Evolutionary conservation across 2,888 invertebrate species (phyloP).

Genomic region (Rotaria sp.): DNA sequence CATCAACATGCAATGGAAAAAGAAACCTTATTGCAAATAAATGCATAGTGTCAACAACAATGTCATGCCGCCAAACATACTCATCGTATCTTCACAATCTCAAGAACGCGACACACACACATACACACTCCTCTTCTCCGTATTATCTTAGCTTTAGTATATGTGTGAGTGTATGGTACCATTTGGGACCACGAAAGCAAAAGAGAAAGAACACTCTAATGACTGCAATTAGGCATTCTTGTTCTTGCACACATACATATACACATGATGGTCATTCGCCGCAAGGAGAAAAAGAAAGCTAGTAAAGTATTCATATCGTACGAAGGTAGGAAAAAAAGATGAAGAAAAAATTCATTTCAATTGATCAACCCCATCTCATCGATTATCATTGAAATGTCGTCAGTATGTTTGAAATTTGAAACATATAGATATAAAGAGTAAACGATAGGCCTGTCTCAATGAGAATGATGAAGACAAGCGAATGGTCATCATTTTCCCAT

Average conservation of each 20-base stretch:
- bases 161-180: neutral
- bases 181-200: neutral
- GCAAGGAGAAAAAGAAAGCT: neutral
- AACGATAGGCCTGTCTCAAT: neutral
- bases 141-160: neutral
- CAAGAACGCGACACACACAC: neutral
- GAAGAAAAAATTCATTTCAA: neutral
- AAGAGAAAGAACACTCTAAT: neutral
- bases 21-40: slow-evolving; percentile 19
- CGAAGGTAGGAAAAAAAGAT: neutral
- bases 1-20: neutral
- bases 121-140: neutral
- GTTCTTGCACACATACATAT: neutral
- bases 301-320: neutral
- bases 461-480: slow-evolving; percentile 1
- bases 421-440: slow-evolving; percentile 6
- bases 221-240: neutral
- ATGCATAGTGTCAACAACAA: neutral
- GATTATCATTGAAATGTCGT: slow-evolving; percentile 8
- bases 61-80: neutral
- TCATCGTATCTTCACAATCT: slow-evolving; percentile 2
- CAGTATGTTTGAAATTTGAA: neutral
- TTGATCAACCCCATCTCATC: neutral
- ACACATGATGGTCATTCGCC: neutral
- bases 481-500: slow-evolving; percentile 8